Percentiles rank a stretch among this genome's conserved stretches.
phyloP scores from a whole-genome alignment of 1,140 invertebrate species.

The Vanessa tameamea region DNA sequence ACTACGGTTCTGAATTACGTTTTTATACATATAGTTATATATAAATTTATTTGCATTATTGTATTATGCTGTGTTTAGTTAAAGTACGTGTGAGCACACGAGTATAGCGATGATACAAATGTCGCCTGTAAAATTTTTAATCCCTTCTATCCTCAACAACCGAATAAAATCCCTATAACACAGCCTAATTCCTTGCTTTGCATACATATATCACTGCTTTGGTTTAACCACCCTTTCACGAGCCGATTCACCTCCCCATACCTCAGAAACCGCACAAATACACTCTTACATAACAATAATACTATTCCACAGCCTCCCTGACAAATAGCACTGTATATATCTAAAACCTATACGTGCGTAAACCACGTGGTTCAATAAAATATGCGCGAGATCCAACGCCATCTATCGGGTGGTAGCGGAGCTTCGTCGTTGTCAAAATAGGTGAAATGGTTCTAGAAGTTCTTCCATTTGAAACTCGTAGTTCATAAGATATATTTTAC shows the following conservation, averaged over 20 bases:
- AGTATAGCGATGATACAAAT: neutral
- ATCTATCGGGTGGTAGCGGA: conserved; percentile 64
- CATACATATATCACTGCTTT: conserved; percentile 60
- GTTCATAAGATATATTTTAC: conserved; percentile 12
- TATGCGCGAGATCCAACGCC: conserved; percentile 52
- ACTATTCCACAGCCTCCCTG: conserved; percentile 70
- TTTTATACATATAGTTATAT: neutral
- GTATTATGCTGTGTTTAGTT: neutral
- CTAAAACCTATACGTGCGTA: conserved; percentile 35
- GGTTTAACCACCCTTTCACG: conserved; percentile 60
- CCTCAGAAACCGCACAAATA: conserved; percentile 73
- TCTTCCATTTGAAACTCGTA: conserved; percentile 6
- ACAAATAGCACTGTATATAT: conserved; percentile 56
- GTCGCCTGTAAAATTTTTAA: neutral
- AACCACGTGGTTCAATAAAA: conserved; percentile 75
- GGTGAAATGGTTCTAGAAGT: conserved; percentile 39
- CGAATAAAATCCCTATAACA: conserved; percentile 59
- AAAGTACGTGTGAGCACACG: neutral
- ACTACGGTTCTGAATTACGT: neutral
- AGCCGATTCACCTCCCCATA: conserved; percentile 52
- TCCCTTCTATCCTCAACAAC: conserved; percentile 6
- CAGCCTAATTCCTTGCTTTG: conserved; percentile 63
- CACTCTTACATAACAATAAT: conserved; percentile 77
- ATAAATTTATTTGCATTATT: neutral
- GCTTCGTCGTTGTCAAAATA: conserved; percentile 30